Percentiles rank a stretch among this genome's conserved stretches.
Conservation (phyloP, 92 coral and sea anemone genomes). For the Epizoanthus stellaris region DNA sequence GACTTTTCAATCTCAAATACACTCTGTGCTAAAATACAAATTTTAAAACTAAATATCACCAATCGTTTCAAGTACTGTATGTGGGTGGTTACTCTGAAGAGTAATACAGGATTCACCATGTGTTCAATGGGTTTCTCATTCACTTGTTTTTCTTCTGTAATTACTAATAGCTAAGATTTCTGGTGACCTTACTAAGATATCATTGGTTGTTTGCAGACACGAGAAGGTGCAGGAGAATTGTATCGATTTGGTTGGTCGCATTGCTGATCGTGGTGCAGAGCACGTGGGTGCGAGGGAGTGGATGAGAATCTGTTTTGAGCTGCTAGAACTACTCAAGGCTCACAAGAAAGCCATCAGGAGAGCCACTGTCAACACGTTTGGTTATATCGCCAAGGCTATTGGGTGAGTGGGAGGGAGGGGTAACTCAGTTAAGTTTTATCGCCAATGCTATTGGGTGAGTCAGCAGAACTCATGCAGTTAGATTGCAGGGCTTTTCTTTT, state of each 20-base stretch:
- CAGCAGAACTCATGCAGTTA: too few relatives aligned
- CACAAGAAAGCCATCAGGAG: slow-evolving; percentile 99
- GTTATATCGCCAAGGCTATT: slow-evolving; percentile 98
- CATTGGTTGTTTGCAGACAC: slow-evolving; percentile 59
- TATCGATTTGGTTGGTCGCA: slow-evolving; percentile 97
- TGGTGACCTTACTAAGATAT: neutral
- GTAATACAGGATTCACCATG: too few relatives aligned
- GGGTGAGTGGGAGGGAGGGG: slow-evolving; percentile 80
- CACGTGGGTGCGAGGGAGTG: slow-evolving; percentile 99
- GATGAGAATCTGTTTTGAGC: slow-evolving; percentile 99
- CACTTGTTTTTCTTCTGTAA: too few relatives aligned
- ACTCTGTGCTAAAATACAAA: too few relatives aligned
- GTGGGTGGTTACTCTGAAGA: too few relatives aligned
- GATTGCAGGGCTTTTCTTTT: neutral
- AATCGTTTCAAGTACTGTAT: too few relatives aligned
- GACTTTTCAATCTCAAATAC: too few relatives aligned
- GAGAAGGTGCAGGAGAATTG: slow-evolving; percentile 99
- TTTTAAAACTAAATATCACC: too few relatives aligned
- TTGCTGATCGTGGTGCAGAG: slow-evolving; percentile 99
- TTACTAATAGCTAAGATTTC: too few relatives aligned
- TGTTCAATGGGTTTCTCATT: too few relatives aligned
- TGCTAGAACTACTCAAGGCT: slow-evolving; percentile 95
- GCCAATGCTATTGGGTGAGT: neutral
- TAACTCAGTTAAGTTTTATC: neutral
- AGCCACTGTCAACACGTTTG: slow-evolving; percentile 99